Evolutionary conservation across 2,113 vertebrate species (phyloP), one percentile per base, ranked within the genome.

Genomic region (Crotophaga sulcirostris): DNA sequence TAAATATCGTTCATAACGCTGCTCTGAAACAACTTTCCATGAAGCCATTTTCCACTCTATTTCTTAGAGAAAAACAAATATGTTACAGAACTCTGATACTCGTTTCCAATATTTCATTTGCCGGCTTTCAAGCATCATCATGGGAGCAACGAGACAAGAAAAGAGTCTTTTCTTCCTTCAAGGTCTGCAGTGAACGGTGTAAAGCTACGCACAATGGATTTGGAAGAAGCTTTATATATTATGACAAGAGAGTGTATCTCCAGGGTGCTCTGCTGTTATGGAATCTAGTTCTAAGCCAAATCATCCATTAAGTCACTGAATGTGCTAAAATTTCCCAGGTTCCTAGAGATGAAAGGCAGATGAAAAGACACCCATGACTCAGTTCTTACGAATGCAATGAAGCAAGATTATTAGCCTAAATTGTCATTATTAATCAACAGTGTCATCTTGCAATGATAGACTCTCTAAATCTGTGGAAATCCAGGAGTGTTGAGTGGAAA

Each of bases 61-160:
- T 96, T 96, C 92, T 40, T 84, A 64, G 69, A 95, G 88, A 87
- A 93, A 96, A 97, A 95, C 96, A 97, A 96, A 96, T 76, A 96
- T 21, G 44, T 75, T 87, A 92, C 86, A 95, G 76, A 84, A 89
- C 56, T 84, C 76, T 5, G 25, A 86, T 91, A 87, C 34, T 84
- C 58, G 68, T 84, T 75, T 92, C 86, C 90, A 84, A 33, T 96
- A 90, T 95, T 97, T 97, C 90, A 90, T 96, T 94, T 95, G 36
- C 83, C 0, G 0, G 44, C 74, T 97, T 89, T 96, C 92, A 92
- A 95, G 90, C 9, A 0, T 90, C 96, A 92, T 96, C 94, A 89
- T 93, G 96, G 96, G 96, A 97, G 93, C 92, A 95, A 92, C 96
- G 96, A 96, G 94, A 97, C 94, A 95, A 84, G 93, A 93, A 96